These are phyloP conservation scores for Brachypteracias leptosomus DNA, from an alignment of 2,113 vertebrate genomes.

Conservation along the genomic window DNA sequence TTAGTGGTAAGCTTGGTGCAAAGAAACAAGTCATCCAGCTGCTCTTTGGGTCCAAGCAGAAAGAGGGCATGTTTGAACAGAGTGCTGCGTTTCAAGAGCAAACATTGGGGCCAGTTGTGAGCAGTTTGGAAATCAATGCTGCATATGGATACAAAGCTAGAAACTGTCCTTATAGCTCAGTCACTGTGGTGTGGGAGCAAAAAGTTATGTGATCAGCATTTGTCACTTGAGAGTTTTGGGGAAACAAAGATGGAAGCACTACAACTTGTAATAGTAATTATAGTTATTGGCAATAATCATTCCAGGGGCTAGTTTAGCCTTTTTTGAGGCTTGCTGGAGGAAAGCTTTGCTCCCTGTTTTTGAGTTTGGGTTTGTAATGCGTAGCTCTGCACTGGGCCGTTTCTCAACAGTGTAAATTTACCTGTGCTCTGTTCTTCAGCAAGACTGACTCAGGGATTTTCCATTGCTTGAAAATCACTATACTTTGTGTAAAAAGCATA, in stretches of 20 bases:
- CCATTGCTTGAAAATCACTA: background rate
- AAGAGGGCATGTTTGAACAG: background rate
- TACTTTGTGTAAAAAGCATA: background rate
- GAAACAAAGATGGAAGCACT: background rate
- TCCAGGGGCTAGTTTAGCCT: background rate
- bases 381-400: too few relatives aligned
- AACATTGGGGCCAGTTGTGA: background rate
- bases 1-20: background rate
- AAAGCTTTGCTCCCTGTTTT: background rate
- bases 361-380: too few relatives aligned
- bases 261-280: background rate
- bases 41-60: background rate
- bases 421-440: rapidly evolving
- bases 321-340: background rate
- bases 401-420: too few relatives aligned
- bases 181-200: background rate
- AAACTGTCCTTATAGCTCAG: background rate
- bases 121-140: background rate
- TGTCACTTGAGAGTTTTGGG: background rate
- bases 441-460: too few relatives aligned
- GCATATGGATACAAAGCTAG: rapidly evolving
- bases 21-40: background rate
- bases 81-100: rapidly evolving
- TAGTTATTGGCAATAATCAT: background rate
- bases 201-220: background rate